Percentiles rank a stretch among this genome's conserved stretches.
phyloP scores from a whole-genome alignment of 2,113 vertebrate species.

The Corvus cornix region DNA sequence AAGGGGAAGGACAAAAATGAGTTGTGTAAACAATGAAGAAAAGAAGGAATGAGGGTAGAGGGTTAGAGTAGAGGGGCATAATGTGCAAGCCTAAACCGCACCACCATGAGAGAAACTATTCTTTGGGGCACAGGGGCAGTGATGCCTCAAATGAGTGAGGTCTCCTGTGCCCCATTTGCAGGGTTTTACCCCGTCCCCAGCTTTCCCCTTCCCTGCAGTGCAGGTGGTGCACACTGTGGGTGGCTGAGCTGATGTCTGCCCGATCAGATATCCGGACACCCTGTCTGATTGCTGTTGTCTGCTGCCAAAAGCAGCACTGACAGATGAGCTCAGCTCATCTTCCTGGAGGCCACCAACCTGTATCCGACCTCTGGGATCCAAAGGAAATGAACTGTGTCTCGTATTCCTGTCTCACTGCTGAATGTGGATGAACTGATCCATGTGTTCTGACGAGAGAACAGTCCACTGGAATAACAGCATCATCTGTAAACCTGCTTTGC shows the following conservation, averaged over 20 bases:
- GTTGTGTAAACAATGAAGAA: not conserved
- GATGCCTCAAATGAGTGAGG: not conserved
- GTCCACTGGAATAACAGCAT: not conserved
- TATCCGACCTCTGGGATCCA: not conserved
- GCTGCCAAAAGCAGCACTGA: not conserved
- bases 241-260: fast-evolving
- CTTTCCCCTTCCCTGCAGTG: not conserved
- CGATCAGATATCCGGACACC: fast-evolving
- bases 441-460: fast-evolving
- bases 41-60: not conserved
- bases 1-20: not conserved
- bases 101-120: not conserved
- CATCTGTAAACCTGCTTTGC: not conserved
- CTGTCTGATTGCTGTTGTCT: not conserved
- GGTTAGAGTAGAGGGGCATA: not conserved
- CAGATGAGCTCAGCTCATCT: not conserved
- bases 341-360: not conserved
- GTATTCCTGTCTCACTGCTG: not conserved
- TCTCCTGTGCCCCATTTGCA: not conserved
- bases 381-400: not conserved
- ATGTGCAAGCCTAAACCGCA: fast-evolving
- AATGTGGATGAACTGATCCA: not conserved
- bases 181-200: fast-evolving
- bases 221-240: fast-evolving
- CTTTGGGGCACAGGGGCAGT: fast-evolving